Evolutionary conservation across 1,140 invertebrate species (phyloP), one percentile per base, ranked within the genome.

Genomic region (Listronotus bonariensis): DNA sequence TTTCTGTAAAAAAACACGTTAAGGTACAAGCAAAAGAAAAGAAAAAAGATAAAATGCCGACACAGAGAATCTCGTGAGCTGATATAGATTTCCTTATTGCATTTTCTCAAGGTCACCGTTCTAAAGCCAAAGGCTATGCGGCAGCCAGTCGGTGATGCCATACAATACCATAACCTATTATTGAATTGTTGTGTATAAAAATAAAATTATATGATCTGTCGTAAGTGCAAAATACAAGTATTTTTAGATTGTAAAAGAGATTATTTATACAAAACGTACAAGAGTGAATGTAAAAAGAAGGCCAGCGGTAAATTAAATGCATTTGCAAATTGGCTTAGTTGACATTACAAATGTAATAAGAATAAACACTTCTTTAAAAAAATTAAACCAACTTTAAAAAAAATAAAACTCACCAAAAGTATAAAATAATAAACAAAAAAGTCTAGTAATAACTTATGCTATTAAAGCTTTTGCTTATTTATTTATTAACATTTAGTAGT

Each of bases 61-160:
- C 55, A 58, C 6, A 42, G 20, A 40, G 49, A 54, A 53, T 54
- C 49, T 49, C 49, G 49, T 45, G 43, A 49, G 31, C 52, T 59
- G 53, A 42, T 48, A 59, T 55, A 52, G 41, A 65, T 58, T 57
- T 59, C 46, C 54, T 60, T 36, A 60, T 59, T 65, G 63, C 55
- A 59, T 46, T 65, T 55, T 52, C 43, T 59, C 63, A 65, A 65
- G 63, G 63, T 60, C 56, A 53, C 63, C 63, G 61, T 42, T 64
- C 61, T 64, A 64, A 64, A 56, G 61, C 61, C 54, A 64, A 48
- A 64, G 61, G 61, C 61, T 48, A 53, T 34, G 34, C 53, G 49
- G 52, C 61, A 34, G 32, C 49, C 51, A 63, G 60, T 36, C 52
- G 53, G 38, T 64, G 61, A 57, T 52, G 54, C 15, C 43, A 48